Base-by-base conservation (phyloP, 2,113 vertebrate genomes). In the Myrmecophaga tridactyla region DNA sequence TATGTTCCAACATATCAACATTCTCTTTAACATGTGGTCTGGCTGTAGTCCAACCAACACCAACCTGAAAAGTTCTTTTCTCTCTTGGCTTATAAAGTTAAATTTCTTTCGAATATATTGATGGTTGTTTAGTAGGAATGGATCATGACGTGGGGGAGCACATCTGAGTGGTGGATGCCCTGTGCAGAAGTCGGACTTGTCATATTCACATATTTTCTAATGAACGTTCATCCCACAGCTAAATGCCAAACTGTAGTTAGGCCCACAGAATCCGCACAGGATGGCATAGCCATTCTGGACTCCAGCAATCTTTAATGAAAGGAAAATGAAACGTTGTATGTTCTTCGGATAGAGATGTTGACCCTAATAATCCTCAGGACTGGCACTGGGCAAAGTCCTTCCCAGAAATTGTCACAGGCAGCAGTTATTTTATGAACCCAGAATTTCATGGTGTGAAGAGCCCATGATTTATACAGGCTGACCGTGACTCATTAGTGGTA, bases 401-500 rank as follows among this genome's bases (percentile, higher is more conserved):
- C 72, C 27, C 53, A 76, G 51, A 92, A 29, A 3, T 82, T 87
- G 78, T 6, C 48, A 76, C 89, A 72, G 46, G n/a, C 21, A 25
- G 6, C 10, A 34, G 41, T 95, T 96, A n/a, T 90, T 94, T 46
- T 53, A 69, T 23, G 51, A 83, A 63, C 1, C 39, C 39, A 94
- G 65, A 90, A 89, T 58, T 80, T 96, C 29, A 80, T 46, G 41
- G 5, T 75, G 83, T 96, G 4, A 1, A 43, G 34, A 77, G 29
- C 53, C 41, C 84, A 75, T 84, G 14, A 90, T 93, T 75, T 95
- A 46, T 25, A 62, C 0, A n/a, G 39, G 48, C 34, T 46, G 15
- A 58, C 13, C n/a, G 39, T 53, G 86, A 94, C 75, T 87, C 93
- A 82, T 85, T 83, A 81, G 41, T 77, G 48, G 36, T 82, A 77